Conservation (phyloP, 2,888 invertebrate genomes). For the Andrena bicolor region DNA sequence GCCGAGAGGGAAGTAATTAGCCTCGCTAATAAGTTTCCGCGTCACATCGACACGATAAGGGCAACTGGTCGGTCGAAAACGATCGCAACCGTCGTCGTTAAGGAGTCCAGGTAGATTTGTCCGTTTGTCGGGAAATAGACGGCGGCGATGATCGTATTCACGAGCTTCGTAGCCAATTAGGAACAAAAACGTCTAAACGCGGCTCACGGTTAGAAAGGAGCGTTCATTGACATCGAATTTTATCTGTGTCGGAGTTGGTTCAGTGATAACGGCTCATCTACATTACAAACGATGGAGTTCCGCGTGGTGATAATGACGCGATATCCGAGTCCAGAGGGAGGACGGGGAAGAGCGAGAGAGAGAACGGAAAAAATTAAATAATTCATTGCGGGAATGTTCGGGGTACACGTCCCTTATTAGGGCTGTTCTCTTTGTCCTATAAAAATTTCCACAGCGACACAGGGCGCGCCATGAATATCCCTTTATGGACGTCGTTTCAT, state of each 20-base stretch:
- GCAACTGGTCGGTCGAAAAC: slow-evolving; percentile 2
- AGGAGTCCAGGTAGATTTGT: slow-evolving; percentile 35
- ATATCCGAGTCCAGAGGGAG: not conserved
- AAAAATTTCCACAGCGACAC: slow-evolving; percentile 20
- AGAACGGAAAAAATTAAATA: slow-evolving; percentile 46
- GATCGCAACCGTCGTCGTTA: slow-evolving; percentile 34
- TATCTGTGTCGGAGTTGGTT: slow-evolving; percentile 64
- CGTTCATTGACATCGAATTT: slow-evolving; percentile 70
- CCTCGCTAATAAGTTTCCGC: slow-evolving; percentile 30
- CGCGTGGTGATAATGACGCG: slow-evolving; percentile 43
- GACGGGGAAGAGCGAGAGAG: not conserved
- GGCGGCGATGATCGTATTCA: slow-evolving; percentile 4
- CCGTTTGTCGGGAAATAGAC: not conserved
- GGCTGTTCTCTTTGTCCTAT: slow-evolving; percentile 13
- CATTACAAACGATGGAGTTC: slow-evolving; percentile 56
- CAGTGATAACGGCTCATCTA: slow-evolving; percentile 62
- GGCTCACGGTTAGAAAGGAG: slow-evolving; percentile 40
- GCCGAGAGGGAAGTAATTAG: slow-evolving; percentile 18
- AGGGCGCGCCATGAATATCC: slow-evolving; percentile 23
- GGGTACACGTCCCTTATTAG: not conserved
- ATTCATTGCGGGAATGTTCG: slow-evolving; percentile 20
- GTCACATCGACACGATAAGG: slow-evolving; percentile 32
- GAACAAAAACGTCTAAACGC: slow-evolving; percentile 42
- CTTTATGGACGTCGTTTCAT: slow-evolving; percentile 27
- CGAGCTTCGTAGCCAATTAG: slow-evolving; percentile 50